Evolutionary conservation across 2,797 vertebrate genomes (phyloP), one percentile per base, ranked within the genome.

Genomic region (Loriculus beryllinus): DNA sequence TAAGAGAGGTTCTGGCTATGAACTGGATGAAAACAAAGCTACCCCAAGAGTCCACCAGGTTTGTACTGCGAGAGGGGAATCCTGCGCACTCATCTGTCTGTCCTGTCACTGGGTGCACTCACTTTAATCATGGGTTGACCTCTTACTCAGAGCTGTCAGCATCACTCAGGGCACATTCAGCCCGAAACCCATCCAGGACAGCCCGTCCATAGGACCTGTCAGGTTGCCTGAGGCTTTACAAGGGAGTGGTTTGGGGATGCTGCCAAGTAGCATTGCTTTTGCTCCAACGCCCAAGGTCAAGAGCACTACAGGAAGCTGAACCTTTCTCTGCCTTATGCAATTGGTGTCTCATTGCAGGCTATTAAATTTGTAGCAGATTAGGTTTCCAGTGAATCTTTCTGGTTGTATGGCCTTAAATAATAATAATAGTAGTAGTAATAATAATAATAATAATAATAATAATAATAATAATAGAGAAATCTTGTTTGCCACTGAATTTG

Each of bases 31-130:
- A 77, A 51, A 33, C 33, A 74, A 70, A 88, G 9, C 26, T 56
- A 14, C 11, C 11, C 18, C 12, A 28, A 28, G 51, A 48, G 20
- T 25, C 47, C 21, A 2, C 20, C 33, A 54, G 16, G 48, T 75
- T 42, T 56, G 42, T 6, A 65, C 49, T 63, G 21, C 67, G 20
- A 18, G 31, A 15, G 8, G 33, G 29, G 45, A 68, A 20, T 49
- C 19, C 40, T 35, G 26, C 1, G 0, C 2, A 1, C 21, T 37
- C 2, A 0, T 51, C 64, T 51, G 20, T 19, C 48, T 29, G 31
- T 67, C 19, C 42, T 62, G 22, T 16, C 4, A 2, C 51, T 69
- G 20, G 26, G 9, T 74, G 35, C 26, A 3, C 48, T 82, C 21
- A 3, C 60, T 85, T 82, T n/a, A 68, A 43, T 28, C 37, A 28